Percentiles rank a stretch among this genome's conserved stretches.
These are phyloP conservation scores for Chiroxiphia lanceolata DNA, from an alignment of 2,797 vertebrate genomes.

Conservation along the genomic window DNA sequence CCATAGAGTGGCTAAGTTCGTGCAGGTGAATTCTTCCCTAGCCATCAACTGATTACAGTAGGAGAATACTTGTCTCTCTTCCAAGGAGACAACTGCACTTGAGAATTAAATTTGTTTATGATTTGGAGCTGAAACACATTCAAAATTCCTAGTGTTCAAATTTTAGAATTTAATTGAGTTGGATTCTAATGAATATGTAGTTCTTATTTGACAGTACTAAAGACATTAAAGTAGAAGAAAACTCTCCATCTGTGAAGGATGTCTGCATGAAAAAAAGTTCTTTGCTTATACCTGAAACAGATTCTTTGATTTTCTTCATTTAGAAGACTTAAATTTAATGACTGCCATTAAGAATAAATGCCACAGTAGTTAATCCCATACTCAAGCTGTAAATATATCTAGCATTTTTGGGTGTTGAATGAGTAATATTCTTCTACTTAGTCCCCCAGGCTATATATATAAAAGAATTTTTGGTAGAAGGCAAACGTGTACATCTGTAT, in stretches of 20 bases:
- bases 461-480: background rate
- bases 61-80: background rate
- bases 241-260: background rate
- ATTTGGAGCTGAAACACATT: background rate
- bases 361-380: background rate
- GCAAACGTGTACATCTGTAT: background rate
- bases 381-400: background rate
- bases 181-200: background rate
- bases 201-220: background rate
- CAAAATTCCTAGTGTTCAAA: background rate
- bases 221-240: background rate
- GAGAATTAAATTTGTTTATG: background rate
- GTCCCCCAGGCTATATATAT: background rate
- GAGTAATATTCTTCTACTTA: background rate
- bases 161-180: background rate
- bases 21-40: background rate
- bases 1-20: background rate
- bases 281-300: background rate
- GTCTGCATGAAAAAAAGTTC: background rate
- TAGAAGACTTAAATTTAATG: background rate
- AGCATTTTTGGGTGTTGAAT: background rate
- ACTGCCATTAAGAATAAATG: background rate
- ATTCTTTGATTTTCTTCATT: background rate
- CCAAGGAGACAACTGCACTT: background rate
- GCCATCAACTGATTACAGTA: background rate